Conservation (phyloP, 2,797 vertebrate genomes). For the Megalops cyprinoides region DNA sequence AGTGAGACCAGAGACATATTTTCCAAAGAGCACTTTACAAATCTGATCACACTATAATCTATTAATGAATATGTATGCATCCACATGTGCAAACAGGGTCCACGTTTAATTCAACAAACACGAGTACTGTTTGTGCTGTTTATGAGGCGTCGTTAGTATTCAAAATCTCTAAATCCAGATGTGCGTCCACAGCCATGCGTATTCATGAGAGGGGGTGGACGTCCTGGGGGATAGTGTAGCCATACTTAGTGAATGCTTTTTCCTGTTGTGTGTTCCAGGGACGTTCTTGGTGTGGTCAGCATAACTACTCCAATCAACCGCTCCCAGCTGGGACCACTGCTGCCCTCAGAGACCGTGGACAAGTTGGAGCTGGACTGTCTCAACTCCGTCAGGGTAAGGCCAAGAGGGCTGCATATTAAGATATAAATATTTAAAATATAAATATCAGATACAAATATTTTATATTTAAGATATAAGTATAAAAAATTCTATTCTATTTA, state of each 20-base stretch:
- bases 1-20: background rate
- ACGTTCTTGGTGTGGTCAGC: slow-evolving; percentile 83
- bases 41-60: too few relatives aligned
- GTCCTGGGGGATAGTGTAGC: background rate
- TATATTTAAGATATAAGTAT: too few relatives aligned
- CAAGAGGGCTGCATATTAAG: too few relatives aligned
- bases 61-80: too few relatives aligned
- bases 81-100: too few relatives aligned
- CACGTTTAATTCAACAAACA: background rate
- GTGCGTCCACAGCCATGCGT: background rate
- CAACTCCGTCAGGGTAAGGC: slow-evolving; percentile 82
- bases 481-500: too few relatives aligned
- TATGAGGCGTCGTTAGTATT: too few relatives aligned
- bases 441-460: too few relatives aligned
- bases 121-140: too few relatives aligned
- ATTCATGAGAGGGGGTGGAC: background rate
- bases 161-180: too few relatives aligned
- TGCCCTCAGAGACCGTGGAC: slow-evolving; percentile 77
- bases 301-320: slow-evolving; percentile 79
- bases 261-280: slow-evolving; percentile 66
- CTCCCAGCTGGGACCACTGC: slow-evolving; percentile 73
- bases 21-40: background rate
- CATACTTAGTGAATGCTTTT: slow-evolving; percentile 31
- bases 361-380: slow-evolving; percentile 85
- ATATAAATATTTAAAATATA: too few relatives aligned